phyloP scores from a whole-genome alignment of 2,113 vertebrate species.

The Ophthalmolycus amberensis region DNA sequence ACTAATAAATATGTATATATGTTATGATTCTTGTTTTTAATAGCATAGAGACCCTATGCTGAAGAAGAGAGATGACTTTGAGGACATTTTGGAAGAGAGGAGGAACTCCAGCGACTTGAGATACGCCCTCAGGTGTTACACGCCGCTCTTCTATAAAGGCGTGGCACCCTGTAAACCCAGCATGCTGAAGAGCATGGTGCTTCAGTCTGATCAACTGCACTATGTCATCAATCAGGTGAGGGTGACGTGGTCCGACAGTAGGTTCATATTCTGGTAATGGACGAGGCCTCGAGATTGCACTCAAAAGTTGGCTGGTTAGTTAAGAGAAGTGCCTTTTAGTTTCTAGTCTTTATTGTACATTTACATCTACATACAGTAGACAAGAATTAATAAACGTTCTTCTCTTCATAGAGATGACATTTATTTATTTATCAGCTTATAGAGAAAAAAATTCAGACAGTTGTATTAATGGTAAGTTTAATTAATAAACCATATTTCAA shows the following conservation, averaged over 20 bases:
- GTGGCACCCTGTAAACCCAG: slow-evolving; percentile 86
- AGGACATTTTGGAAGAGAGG: slow-evolving; percentile 95
- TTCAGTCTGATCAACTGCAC: slow-evolving; percentile 89
- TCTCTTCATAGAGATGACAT: not conserved
- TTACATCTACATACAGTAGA: not conserved
- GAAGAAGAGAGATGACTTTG: slow-evolving; percentile 94
- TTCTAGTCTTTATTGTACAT: too few species aligned
- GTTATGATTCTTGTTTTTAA: not conserved
- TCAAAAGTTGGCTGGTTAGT: not conserved
- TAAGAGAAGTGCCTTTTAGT: not conserved
- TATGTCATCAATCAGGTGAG: slow-evolving; percentile 91
- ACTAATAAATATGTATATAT: not conserved
- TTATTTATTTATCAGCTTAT: not conserved
- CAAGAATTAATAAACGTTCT: not conserved
- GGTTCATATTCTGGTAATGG: not conserved
- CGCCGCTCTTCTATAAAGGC: slow-evolving; percentile 90
- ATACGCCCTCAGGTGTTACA: slow-evolving; percentile 92
- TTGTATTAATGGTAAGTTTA: not conserved
- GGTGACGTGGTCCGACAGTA: accelerated
- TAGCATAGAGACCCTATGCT: slow-evolving; percentile 85
- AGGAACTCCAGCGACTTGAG: slow-evolving; percentile 92
- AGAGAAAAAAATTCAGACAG: not conserved
- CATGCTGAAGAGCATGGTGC: slow-evolving; percentile 87
- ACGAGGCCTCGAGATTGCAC: not conserved
- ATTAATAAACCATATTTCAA: not conserved